These are phyloP conservation scores for Syrrhaptes paradoxus DNA, from an alignment of 2,113 vertebrate genomes.

Conservation along the genomic window DNA sequence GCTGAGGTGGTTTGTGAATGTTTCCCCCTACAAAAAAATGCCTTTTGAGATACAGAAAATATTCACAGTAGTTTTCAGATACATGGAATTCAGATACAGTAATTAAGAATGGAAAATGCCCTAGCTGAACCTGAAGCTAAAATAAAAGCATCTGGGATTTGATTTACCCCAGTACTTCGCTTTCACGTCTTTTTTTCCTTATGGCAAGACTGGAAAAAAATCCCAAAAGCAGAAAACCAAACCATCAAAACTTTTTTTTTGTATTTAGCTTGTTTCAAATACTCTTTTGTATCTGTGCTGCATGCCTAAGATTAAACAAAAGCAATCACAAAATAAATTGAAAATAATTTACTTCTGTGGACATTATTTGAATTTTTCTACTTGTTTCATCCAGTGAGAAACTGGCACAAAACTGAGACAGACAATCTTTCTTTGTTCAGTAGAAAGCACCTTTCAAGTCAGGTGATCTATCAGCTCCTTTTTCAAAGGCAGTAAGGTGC, in stretches of 20 bases:
- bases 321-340: neutral
- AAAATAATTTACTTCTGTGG: neutral
- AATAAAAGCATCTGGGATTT: neutral
- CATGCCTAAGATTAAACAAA: neutral
- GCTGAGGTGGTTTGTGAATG: conserved; percentile 6
- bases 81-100: neutral
- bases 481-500: neutral
- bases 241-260: neutral
- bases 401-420: neutral
- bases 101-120: conserved; percentile 7
- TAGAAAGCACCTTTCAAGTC: neutral
- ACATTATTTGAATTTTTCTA: neutral
- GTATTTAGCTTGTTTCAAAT: neutral
- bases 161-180: neutral
- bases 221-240: neutral
- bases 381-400: neutral
- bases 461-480: neutral
- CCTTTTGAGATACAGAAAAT: conserved; percentile 4
- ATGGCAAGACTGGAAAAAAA: neutral
- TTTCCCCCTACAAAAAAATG: neutral
- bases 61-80: neutral
- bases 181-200: neutral
- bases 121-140: neutral
- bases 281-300: neutral
- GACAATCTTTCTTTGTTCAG: neutral